Conservation (phyloP, 2,113 vertebrate genomes). For the Crotophaga sulcirostris region DNA sequence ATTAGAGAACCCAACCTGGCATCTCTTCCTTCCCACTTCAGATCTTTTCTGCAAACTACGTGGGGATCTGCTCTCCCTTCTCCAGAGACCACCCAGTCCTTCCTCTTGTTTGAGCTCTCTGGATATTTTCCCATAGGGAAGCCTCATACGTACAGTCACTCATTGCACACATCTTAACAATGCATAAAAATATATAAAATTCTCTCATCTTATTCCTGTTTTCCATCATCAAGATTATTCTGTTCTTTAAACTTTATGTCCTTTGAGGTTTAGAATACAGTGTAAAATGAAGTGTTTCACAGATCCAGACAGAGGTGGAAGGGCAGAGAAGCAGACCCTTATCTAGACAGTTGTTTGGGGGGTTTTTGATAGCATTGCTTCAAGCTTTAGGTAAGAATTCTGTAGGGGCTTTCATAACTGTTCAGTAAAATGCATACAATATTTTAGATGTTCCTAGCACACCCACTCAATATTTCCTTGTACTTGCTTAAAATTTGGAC, state of each 20-base stretch:
- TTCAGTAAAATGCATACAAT: neutral
- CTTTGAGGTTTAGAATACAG: neutral
- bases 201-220: neutral
- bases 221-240: neutral
- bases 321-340: neutral
- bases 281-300: neutral
- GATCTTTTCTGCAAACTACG: neutral
- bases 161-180: neutral
- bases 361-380: neutral
- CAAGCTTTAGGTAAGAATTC: neutral
- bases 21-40: neutral
- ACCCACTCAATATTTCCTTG: neutral
- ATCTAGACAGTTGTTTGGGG: rapidly evolving
- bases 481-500: neutral
- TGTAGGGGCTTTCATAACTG: neutral
- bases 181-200: neutral
- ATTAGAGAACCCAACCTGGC: neutral
- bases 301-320: neutral
- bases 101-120: neutral
- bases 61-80: neutral
- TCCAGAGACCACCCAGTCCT: neutral
- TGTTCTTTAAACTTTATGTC: neutral
- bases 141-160: neutral
- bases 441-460: neutral
- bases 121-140: neutral